phyloP scores from a whole-genome alignment of 2,888 invertebrate species.

The Rotaria magnacalcarata region DNA sequence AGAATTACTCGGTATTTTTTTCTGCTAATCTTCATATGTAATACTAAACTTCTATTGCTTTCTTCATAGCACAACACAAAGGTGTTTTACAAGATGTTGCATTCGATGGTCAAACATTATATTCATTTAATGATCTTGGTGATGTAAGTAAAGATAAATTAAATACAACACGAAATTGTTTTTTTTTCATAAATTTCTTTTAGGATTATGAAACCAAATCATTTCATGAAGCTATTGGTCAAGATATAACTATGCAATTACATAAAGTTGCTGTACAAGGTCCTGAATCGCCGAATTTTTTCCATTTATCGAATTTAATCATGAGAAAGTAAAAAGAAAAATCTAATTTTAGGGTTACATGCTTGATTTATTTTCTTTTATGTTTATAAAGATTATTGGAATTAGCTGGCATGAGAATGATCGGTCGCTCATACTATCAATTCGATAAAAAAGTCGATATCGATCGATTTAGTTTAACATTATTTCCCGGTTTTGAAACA shows the following conservation, averaged over 20 bases:
- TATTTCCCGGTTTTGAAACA: conserved; percentile 55
- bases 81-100: conserved; percentile 47
- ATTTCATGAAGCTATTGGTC: not conserved
- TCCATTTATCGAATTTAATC: conserved; percentile 56
- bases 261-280: conserved; percentile 45
- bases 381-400: conserved; percentile 37
- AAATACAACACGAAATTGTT: not conserved
- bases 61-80: not conserved
- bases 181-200: not conserved
- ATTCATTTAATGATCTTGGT: conserved; percentile 49
- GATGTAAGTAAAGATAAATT: not conserved
- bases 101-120: conserved; percentile 57
- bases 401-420: conserved; percentile 42
- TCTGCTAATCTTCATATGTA: not conserved
- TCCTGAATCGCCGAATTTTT: conserved; percentile 51
- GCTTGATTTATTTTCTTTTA: too few species aligned
- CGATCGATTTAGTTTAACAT: conserved; percentile 50
- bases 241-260: conserved; percentile 39
- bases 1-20: conserved; percentile 37
- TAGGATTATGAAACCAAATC: conserved; percentile 24
- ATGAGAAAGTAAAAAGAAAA: conserved; percentile 51
- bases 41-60: not conserved
- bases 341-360: not conserved
- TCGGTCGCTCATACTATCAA: conserved; percentile 44
- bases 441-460: conserved; percentile 40